These are phyloP conservation scores for Omphaloscelis lunosa DNA, from an alignment of 2,888 invertebrate species.

Conservation along the genomic window DNA sequence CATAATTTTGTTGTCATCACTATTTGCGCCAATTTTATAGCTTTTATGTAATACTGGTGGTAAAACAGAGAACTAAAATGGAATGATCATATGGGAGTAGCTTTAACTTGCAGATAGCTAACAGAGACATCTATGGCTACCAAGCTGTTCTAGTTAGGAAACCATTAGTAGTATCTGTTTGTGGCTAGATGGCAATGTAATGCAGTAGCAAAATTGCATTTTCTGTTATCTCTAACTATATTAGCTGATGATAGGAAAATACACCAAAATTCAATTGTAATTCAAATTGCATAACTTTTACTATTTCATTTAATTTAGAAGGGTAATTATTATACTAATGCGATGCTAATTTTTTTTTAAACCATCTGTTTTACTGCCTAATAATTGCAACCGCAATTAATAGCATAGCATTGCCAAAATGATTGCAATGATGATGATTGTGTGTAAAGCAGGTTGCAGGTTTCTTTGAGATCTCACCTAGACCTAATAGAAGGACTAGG, in stretches of 20 bases:
- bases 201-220: background rate
- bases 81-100: too few species aligned
- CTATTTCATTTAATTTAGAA: background rate
- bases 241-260: background rate
- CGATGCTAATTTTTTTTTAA: background rate
- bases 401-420: background rate
- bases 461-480: background rate
- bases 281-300: background rate
- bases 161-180: background rate
- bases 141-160: background rate
- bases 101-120: background rate
- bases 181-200: slow-evolving; percentile 19
- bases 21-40: background rate
- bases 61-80: background rate
- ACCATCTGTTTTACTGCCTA: background rate
- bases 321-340: background rate
- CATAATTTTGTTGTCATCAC: background rate
- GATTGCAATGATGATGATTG: background rate
- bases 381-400: background rate
- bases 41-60: too few species aligned
- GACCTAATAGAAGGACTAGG: background rate
- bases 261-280: background rate
- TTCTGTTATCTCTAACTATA: background rate
- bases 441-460: background rate
- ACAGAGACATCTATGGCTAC: slow-evolving; percentile 19